Evolutionary conservation across 2,113 vertebrate species (phyloP).

Genomic region (Tauraco erythrolophus): DNA sequence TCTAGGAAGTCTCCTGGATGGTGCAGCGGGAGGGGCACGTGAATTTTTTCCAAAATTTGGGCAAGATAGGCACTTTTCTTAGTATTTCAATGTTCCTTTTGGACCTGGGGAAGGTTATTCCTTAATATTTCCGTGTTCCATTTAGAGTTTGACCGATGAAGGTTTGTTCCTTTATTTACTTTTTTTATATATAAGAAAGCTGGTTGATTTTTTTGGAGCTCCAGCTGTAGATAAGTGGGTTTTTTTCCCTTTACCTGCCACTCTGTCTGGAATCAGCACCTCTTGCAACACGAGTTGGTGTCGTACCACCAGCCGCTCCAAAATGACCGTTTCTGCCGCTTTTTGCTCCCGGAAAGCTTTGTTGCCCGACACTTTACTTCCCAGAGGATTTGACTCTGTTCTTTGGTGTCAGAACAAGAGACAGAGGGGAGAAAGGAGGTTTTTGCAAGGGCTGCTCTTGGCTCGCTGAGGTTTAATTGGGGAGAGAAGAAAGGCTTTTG

Average conservation of each 20-base stretch:
- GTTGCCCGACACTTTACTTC: neutral
- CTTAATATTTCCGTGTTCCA: neutral
- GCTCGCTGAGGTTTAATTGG: neutral
- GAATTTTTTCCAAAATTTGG: neutral
- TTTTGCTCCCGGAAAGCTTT: neutral
- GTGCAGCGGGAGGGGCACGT: neutral
- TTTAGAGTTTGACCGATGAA: neutral
- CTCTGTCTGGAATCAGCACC: neutral
- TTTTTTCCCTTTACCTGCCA: neutral
- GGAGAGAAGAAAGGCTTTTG: conserved; percentile 35
- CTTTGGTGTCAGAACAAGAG: neutral
- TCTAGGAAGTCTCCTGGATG: neutral
- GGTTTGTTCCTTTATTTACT: neutral
- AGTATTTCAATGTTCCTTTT: neutral
- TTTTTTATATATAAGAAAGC: neutral
- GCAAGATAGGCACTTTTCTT: neutral
- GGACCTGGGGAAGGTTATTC: neutral
- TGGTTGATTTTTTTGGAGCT: neutral
- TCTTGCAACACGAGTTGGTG: neutral
- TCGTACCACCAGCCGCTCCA: neutral
- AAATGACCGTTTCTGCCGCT: fast-evolving
- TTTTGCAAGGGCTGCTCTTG: conserved; percentile 21
- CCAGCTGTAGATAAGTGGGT: neutral
- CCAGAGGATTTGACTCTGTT: neutral
- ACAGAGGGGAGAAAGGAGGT: neutral